Evolutionary conservation across 2,113 vertebrate species (phyloP), one percentile per base, ranked within the genome.

Genomic region (Buteo buteo): DNA sequence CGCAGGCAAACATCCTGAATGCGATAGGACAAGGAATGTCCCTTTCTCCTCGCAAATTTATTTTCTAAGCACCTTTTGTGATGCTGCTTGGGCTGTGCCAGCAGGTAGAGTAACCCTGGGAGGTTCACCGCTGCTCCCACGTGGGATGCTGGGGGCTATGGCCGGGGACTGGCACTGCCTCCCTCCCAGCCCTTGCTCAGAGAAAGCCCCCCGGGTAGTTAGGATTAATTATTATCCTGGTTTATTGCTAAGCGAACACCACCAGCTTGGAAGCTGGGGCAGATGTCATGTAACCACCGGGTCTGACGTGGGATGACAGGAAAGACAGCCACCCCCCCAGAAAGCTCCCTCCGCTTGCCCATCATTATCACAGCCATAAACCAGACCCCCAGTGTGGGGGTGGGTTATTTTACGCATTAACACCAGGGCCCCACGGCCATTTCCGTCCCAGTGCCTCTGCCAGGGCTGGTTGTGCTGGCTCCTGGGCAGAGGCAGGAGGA

Each of bases 321-420:
- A 77, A 69, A 40, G n/a, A 29, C 38, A 64, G 74, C n/a, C 32
- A 11, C 62, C 34, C 67, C 32, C 88, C 45, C 38, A 31, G 45
- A 82, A 80, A 62, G 6, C 34, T 83, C 25, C 49, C 17, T 73
- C 57, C 1, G 1, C 44, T 29, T 36, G 44, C 36, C 40, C 21
- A 2, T 2, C 6, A 3, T 54, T 90, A 52, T n/a, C 44, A 31
- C 52, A 40, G 28, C 88, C 70, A 80, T 90, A 82, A 93, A 82
- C 4, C 58, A 40, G 52, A n/a, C 5, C 31, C 6, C 0, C 2
- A 34, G 69, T 0, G 2, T 0, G 0, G 59, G n/a, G n/a, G 42
- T 21, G 22, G 42, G 50, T 55, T 38, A 28, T 69, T 81, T 70
- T 74, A 90, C 29, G 32, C 69, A 62, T 86, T 83, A 94, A 88